Evolutionary conservation across 2,888 invertebrate genomes (phyloP), one percentile per base, ranked within the genome.

Genomic region (Ichneumoninae sp.): DNA sequence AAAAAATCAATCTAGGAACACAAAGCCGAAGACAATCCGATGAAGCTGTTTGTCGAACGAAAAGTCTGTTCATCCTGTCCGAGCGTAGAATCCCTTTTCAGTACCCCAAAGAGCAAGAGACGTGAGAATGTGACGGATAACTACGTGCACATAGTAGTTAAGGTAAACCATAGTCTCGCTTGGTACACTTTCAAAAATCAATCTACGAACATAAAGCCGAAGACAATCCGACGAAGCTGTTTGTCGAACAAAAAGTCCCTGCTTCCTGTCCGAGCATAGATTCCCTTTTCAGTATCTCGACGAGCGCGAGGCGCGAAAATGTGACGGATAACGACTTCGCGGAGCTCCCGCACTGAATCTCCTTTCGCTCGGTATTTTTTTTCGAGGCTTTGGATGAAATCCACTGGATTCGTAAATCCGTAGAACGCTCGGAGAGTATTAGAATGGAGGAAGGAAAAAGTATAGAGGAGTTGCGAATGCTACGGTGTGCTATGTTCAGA

Each of bases 321-420:
- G 13, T 44, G 8, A 62, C 44, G 30, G 33, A 44, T 66, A 40
- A 71, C 54, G 66, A 79, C 66, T 83, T 77, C 80, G 77, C 76
- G 71, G 66, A 44, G n/a, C 26, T 3, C 26, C 26, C 71, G 70
- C 66, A 72, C 74, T 68, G 66, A 66, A 71, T 80, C 65, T 57
- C 50, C 76, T 76, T 65, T 76, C 26, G 71, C 57, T 76, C 30
- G 47, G 52, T 69, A 62, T 77, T 69, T 70, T 86, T 86, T 71
- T 74, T 50, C 62, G 60, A 71, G 65, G 82, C 68, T 71, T 79
- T 36, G 71, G 76, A 57, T 66, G 44, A 77, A 77, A 77, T 85
- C 66, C 85, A 78, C 65, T 72, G 60, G 57, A 75, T 85, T 84
- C 76, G 72, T 69, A 74, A 84, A 84, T 77, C 77, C 77, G 19